A percentile compares a stretch with the other conserved stretches of the same genome.
Conservation (phyloP, 1,140 invertebrate genomes). For the Pogonomyrmex californicus region DNA sequence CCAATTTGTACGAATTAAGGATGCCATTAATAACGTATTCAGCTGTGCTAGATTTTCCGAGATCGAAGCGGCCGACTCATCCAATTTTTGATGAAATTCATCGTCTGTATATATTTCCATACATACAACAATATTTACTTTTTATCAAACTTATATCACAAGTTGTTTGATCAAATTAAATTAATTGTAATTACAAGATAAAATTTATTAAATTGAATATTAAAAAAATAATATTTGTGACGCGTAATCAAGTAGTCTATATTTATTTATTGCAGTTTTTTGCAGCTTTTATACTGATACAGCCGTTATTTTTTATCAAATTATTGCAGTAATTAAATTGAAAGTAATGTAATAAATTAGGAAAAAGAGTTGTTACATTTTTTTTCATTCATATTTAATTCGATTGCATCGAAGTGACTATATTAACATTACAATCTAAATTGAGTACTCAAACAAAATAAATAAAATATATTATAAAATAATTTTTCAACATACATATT, state of each 20-base stretch:
- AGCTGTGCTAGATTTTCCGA: conserved; percentile 36
- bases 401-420: not conserved
- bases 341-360: conserved; percentile 8
- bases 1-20: conserved; percentile 64
- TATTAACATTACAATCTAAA: not conserved
- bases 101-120: not conserved
- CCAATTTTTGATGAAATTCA: conserved; percentile 16
- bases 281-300: not conserved
- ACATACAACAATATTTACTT: conserved; percentile 9
- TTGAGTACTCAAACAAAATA: too few relatives aligned
- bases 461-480: not conserved
- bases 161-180: not conserved
- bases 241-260: not conserved
- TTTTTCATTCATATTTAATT: not conserved
- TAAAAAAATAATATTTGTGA: not conserved
- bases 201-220: conserved; percentile 2
- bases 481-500: not conserved
- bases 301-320: not conserved
- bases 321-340: not conserved
- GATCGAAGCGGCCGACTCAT: conserved; percentile 11
- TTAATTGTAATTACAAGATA: conserved; percentile 19
- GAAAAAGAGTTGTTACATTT: not conserved
- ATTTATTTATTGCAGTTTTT: not conserved
- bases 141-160: not conserved
- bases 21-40: conserved; percentile 62